Percentiles rank a stretch among this genome's conserved stretches.
Evolutionary conservation across 2,888 invertebrate genomes (phyloP).

Genomic region (Dioctria rufipes): DNA sequence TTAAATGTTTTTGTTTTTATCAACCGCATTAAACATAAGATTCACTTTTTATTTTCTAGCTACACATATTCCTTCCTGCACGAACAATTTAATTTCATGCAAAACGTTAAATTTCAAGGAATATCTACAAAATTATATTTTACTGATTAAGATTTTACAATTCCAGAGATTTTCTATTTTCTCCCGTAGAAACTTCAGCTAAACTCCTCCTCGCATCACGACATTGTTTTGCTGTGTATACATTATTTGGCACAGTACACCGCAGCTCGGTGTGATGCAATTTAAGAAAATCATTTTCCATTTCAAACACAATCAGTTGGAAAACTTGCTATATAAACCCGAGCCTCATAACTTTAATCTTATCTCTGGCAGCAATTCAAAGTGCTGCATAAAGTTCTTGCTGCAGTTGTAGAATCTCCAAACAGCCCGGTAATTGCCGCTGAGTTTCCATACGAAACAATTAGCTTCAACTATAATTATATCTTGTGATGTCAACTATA

Average conservation of each 20-base stretch:
- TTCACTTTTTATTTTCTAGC: too few relatives aligned
- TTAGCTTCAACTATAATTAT: conserved; percentile 44
- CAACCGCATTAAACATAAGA: too few relatives aligned
- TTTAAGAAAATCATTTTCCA: conserved; percentile 5
- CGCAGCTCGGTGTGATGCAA: background rate
- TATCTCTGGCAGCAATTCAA: conserved; percentile 43
- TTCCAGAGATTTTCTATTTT: too few relatives aligned
- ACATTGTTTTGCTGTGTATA: too few relatives aligned
- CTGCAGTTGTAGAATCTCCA: conserved; percentile 21
- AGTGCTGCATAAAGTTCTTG: conserved; percentile 15
- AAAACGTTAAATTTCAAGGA: too few relatives aligned
- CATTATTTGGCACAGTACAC: background rate
- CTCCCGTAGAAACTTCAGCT: too few relatives aligned
- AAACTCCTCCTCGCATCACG: too few relatives aligned
- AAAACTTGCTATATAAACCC: background rate
- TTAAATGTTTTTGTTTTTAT: too few relatives aligned
- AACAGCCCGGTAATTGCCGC: conserved; percentile 40
- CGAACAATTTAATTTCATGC: too few relatives aligned
- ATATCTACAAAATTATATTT: too few relatives aligned
- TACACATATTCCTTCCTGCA: too few relatives aligned
- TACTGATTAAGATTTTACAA: too few relatives aligned
- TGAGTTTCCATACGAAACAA: conserved; percentile 44
- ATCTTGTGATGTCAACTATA: conserved; percentile 37
- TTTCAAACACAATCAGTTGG: background rate
- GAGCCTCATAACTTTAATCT: conserved; percentile 11